Evolutionary conservation across 2,888 invertebrate genomes (phyloP).

Genomic region (Phaonia tiefii): DNA sequence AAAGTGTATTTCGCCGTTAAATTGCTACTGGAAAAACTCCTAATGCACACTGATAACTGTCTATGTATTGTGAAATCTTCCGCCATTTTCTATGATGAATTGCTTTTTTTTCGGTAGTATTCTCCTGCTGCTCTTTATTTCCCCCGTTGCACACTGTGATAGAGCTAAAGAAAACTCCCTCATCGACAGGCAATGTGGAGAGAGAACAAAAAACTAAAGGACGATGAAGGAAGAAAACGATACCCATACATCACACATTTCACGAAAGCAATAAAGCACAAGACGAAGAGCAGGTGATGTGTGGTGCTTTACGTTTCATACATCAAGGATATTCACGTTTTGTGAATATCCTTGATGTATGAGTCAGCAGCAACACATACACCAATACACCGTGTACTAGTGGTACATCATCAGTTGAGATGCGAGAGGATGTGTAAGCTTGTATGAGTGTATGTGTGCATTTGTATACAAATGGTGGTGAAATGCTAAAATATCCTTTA

Average conservation of each 20-base stretch:
- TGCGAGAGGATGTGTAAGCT: background rate
- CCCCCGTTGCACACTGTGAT: constrained; percentile 25
- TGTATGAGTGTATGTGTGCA: constrained; percentile 9
- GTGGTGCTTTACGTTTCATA: constrained; percentile 22
- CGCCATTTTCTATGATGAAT: constrained; percentile 80
- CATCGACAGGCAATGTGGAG: constrained; percentile 7
- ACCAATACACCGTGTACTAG: constrained; percentile 10
- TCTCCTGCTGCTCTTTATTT: background rate
- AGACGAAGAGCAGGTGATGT: constrained; percentile 53
- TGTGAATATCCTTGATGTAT: constrained; percentile 66
- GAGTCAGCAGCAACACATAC: constrained; percentile 43
- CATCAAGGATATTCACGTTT: background rate
- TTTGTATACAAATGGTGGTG: constrained; percentile 66
- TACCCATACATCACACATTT: constrained; percentile 40
- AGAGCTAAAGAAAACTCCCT: constrained; percentile 54
- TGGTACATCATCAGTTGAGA: constrained; percentile 36
- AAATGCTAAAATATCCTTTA: constrained; percentile 67
- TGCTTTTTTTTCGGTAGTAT: constrained; percentile 73
- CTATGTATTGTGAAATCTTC: constrained; percentile 67
- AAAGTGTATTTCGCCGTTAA: no score
- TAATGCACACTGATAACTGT: constrained; percentile 2
- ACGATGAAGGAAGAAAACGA: background rate
- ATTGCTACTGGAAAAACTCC: no score
- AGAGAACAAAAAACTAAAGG: background rate
- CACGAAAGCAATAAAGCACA: constrained; percentile 58